Conservation (phyloP, 2,113 vertebrate genomes). For the Pseudolaguvia tuberculata region DNA sequence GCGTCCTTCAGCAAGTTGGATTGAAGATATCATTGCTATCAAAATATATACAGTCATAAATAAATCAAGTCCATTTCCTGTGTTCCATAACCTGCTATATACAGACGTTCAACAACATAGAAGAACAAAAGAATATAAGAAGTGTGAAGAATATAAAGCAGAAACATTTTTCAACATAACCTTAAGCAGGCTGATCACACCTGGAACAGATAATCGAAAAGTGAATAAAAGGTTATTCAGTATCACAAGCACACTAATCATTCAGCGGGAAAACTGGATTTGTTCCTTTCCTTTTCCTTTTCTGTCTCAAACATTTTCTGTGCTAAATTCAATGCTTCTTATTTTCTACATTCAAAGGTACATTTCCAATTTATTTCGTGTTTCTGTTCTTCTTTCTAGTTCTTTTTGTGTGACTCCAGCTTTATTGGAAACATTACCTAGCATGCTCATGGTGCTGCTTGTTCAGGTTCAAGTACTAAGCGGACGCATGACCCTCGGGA, state of each 20-base stretch:
- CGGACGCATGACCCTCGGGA: conserved; percentile 45
- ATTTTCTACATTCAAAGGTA: conserved; percentile 24
- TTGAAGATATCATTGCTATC: conserved; percentile 56
- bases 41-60: conserved; percentile 56
- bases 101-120: conserved; percentile 17
- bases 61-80: conserved; percentile 55
- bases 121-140: conserved; percentile 28
- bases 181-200: conserved; percentile 18
- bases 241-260: conserved; percentile 26
- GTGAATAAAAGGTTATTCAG: conserved; percentile 20
- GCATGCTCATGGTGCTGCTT: conserved; percentile 43
- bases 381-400: background rate
- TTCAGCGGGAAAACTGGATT: conserved; percentile 17
- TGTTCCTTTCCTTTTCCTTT: conserved; percentile 11
- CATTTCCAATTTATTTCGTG: background rate
- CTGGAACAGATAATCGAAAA: conserved; percentile 26
- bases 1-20: conserved; percentile 51
- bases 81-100: conserved; percentile 45
- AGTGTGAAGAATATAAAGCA: conserved; percentile 29
- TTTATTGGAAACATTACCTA: conserved; percentile 29
- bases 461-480: conserved; percentile 49
- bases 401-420: conserved; percentile 2
- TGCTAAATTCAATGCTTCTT: background rate
- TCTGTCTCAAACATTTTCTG: background rate
- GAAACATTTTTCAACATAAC: conserved; percentile 24